Percentiles rank a stretch among this genome's conserved stretches.
phyloP scores from a whole-genome alignment of 1,140 invertebrate genomes.

The Cryptotermes secundus region DNA sequence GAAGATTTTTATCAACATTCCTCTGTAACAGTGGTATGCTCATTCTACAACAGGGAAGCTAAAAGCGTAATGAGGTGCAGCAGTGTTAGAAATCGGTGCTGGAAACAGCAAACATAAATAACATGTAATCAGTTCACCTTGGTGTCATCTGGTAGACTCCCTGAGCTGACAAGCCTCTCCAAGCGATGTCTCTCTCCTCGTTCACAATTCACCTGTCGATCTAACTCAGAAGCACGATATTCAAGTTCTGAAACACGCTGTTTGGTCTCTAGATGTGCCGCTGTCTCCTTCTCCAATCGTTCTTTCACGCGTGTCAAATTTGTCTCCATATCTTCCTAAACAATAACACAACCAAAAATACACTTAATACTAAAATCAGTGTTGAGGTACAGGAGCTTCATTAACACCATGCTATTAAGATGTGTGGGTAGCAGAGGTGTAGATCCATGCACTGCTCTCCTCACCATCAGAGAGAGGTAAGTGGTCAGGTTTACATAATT shows the following conservation, averaged over 20 bases:
- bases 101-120: background rate
- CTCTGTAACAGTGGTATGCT: too few species aligned
- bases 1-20: too few species aligned
- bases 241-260: constrained; percentile 76
- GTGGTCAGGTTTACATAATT: too few species aligned
- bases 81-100: too few species aligned
- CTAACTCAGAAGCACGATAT: constrained; percentile 69
- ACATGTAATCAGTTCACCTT: constrained; percentile 60
- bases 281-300: constrained; percentile 85
- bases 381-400: too few species aligned
- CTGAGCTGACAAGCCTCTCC: constrained; percentile 81
- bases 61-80: background rate
- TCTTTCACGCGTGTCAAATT: constrained; percentile 82
- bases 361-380: background rate
- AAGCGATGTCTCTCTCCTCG: constrained; percentile 77
- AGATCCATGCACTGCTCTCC: too few species aligned
- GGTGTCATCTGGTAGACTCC: constrained; percentile 88
- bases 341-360: background rate
- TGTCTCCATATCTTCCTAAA: constrained; percentile 82
- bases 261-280: constrained; percentile 81
- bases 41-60: background rate
- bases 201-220: constrained; percentile 75
- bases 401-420: too few species aligned
- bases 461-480: too few species aligned
- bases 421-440: too few species aligned